These are phyloP conservation scores for Mesitornis unicolor DNA, from an alignment of 2,113 vertebrate genomes.

Conservation along the genomic window DNA sequence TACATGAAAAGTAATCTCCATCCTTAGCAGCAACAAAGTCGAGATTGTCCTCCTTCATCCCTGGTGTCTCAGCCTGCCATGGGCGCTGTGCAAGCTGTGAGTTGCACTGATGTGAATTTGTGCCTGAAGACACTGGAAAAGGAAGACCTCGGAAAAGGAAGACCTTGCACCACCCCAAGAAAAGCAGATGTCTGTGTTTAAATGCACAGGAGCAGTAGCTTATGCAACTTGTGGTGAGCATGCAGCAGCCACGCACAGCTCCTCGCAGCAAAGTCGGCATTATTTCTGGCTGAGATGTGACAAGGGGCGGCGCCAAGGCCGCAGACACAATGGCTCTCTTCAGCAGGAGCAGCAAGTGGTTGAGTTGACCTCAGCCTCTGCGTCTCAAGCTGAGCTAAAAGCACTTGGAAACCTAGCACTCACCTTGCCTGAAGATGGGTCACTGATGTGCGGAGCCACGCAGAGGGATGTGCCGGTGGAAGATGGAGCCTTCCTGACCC, in stretches of 20 bases:
- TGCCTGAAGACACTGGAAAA: background rate
- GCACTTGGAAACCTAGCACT: background rate
- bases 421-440: background rate
- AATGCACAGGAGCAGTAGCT: background rate
- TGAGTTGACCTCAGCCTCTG: background rate
- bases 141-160: background rate
- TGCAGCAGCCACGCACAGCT: background rate
- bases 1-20: slow-evolving; percentile 30
- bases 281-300: background rate
- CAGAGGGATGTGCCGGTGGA: background rate
- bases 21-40: slow-evolving; percentile 31
- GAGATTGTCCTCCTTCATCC: slow-evolving; percentile 12
- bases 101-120: background rate
- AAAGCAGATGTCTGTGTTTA: background rate
- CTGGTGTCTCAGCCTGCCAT: background rate
- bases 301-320: background rate
- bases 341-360: background rate
- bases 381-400: background rate
- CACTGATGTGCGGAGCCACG: rapidly evolving
- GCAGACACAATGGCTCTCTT: rapidly evolving
- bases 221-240: background rate
- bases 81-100: background rate
- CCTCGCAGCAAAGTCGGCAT: rapidly evolving
- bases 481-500: background rate
- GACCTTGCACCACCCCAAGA: background rate